These are phyloP conservation scores for Didymodactylos carnosus DNA, from an alignment of 2,888 invertebrate species.

Conservation along the genomic window DNA sequence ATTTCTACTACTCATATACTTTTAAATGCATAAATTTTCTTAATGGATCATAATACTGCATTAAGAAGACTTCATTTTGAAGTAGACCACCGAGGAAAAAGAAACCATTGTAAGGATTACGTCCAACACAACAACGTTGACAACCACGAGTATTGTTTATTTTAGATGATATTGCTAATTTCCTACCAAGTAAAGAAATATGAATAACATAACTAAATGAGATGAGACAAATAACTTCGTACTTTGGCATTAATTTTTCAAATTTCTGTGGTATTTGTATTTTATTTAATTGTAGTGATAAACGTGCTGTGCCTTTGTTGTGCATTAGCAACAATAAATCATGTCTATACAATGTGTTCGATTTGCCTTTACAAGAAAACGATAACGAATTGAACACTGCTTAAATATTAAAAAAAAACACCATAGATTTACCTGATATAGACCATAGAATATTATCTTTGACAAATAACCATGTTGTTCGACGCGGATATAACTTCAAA, in stretches of 20 bases:
- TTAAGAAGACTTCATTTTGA: slow-evolving; percentile 69
- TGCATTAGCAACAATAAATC: slow-evolving; percentile 62
- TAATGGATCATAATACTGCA: slow-evolving; percentile 83
- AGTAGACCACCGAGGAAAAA: slow-evolving; percentile 92
- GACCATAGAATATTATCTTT: slow-evolving; percentile 96
- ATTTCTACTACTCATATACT: slow-evolving; percentile 20
- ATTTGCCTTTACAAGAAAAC: slow-evolving; percentile 51
- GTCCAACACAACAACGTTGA: slow-evolving; percentile 55
- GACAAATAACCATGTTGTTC: slow-evolving; percentile 92
- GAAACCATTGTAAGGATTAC: slow-evolving; percentile 91
- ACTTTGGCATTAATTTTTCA: slow-evolving; percentile 72
- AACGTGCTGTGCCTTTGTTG: slow-evolving; percentile 48
- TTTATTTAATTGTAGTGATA: slow-evolving; percentile 44
- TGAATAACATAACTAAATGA: not conserved
- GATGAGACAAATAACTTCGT: too few relatives aligned
- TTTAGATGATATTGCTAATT: not conserved
- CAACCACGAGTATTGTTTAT: not conserved
- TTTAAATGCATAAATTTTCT: slow-evolving; percentile 76
- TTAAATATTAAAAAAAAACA: not conserved
- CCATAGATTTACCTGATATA: slow-evolving; percentile 57
- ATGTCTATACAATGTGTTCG: slow-evolving; percentile 78
- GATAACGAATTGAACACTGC: not conserved
- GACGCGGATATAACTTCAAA: slow-evolving; percentile 60
- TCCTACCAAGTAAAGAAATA: not conserved
- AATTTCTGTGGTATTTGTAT: slow-evolving; percentile 43